Percentiles rank a stretch among this genome's conserved stretches.
These are phyloP conservation scores for Semnornis frantzii DNA, from an alignment of 2,113 vertebrate genomes.

Conservation along the genomic window DNA sequence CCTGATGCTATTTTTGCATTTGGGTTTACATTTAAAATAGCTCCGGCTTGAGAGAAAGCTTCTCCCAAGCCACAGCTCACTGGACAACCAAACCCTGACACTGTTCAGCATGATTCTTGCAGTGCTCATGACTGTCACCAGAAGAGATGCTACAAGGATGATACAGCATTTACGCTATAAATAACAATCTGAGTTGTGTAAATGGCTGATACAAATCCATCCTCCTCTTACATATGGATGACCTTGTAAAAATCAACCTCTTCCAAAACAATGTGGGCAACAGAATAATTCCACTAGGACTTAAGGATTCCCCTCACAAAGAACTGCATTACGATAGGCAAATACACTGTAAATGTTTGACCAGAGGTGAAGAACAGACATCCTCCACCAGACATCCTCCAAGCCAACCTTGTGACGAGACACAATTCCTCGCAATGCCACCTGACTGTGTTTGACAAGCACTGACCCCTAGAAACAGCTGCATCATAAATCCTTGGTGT, in stretches of 20 bases:
- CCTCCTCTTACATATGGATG: neutral
- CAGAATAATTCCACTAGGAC: neutral
- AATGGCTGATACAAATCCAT: neutral
- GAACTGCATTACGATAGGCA: neutral
- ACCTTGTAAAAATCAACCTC: neutral
- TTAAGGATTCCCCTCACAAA: neutral
- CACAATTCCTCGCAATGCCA: neutral
- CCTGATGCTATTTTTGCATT: neutral
- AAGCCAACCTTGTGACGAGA: neutral
- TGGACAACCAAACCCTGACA: neutral
- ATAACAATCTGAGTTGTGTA: neutral
- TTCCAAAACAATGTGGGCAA: neutral
- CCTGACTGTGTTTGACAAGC: neutral
- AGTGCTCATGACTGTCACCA: neutral
- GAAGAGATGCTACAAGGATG: neutral
- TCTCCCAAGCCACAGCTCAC: neutral
- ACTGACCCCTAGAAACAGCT: neutral
- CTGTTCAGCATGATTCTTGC: neutral
- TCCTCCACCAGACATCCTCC: neutral
- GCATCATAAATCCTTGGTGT: fast-evolving
- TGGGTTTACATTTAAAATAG: neutral
- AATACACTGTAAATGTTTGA: neutral
- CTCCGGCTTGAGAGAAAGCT: neutral
- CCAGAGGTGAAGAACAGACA: neutral
- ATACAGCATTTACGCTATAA: neutral